Evolutionary conservation across 2,113 vertebrate species (phyloP), one percentile per base, ranked within the genome.

Genomic region (Empidonax alnorum): DNA sequence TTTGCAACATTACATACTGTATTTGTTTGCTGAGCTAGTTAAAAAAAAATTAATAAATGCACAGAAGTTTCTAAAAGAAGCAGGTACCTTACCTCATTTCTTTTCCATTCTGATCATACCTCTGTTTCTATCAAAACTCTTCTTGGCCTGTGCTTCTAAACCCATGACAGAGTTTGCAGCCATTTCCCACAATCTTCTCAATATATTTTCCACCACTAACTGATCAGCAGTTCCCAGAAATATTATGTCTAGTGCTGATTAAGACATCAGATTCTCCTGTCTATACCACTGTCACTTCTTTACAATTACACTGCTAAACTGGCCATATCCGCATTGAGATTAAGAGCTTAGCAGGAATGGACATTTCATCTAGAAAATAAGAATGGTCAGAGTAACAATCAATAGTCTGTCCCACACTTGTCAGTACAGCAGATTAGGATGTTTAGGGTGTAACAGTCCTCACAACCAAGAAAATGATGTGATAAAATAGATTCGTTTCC

Each of bases 331-430:
- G 47, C 94, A 59, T 25, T 69, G 91, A 97, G 95, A 94, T 96
- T 94, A 97, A 95, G 59, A 91, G 91, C 63, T 97, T 94, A 96
- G 59, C 33, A 79, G 91, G 55, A 95, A 85, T 74, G 75, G 85
- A 86, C 87, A 71, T 95, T 95, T 97, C 69, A 95, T 80, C 75
- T 95, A 44, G 75, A 91, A 96, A 94, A 96, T 87, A 96, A 94
- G 68, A 87, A 63, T 83, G 79, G 84, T 28, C 71, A 88, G 87
- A 91, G 39, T 91, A 80, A 35, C 39, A 86, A 72, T 91, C 85
- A 80, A 95, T 94, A 94, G 25, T 66, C 75, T 76, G 88, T 93
- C 82, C 75, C 25, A 33, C 50, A 47, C 39, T 72, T 91, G 74
- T 44, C 84, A 95, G 81, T 49, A 65, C 33, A 66, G 75, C 3